Base-by-base conservation (phyloP, 2,113 vertebrate species). In the Trogon melanurus region DNA sequence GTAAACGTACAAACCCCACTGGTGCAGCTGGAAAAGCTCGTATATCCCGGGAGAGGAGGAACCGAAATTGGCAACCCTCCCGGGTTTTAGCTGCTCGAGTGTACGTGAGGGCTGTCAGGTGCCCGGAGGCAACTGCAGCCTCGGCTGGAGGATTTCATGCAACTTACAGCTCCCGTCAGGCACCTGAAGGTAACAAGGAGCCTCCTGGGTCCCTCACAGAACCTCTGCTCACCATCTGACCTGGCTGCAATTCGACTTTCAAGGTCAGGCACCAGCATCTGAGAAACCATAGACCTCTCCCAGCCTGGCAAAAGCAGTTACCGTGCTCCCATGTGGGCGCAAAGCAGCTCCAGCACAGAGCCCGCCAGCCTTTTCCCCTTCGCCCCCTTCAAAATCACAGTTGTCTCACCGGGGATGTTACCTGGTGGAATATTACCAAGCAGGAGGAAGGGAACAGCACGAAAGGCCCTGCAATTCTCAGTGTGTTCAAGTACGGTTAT, bases 111-210 rank as follows among this genome's bases (percentile, higher is more conserved):
- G 64, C 85, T 95, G 76, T 65, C 95, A 94, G 80, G 93, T 95
- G 94, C 95, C 93, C 87, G 95, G 95, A 87, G 92, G 95, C 96
- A 92, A 93, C 7, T 83, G 88, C 96, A 96, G 11, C 90, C 92
- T 96, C 94, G 94, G 73, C 92, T 94, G 93, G 83, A 94, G 95
- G 73, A 93, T 94, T 94, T 88, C 92, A 66, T 83, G 73, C 17
- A 27, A 7, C 80, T 93, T 81, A 32, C 16, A 72, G 70, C 73
- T 93, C 80, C 91, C 75, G 71, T 54, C 82, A 81, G 83, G 60
- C 57, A 84, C 54, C 89, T 76, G 89, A 54, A 94, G 71, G 89
- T 66, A 93, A 45, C 56, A 58, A 16, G 70, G 29, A 79, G 41
- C 53, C 73, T 92, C 78, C n/a, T 53, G 86, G 85, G 88, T 79